Evolutionary conservation across 2,888 invertebrate genomes (phyloP).

Genomic region (Pammene aurita): DNA sequence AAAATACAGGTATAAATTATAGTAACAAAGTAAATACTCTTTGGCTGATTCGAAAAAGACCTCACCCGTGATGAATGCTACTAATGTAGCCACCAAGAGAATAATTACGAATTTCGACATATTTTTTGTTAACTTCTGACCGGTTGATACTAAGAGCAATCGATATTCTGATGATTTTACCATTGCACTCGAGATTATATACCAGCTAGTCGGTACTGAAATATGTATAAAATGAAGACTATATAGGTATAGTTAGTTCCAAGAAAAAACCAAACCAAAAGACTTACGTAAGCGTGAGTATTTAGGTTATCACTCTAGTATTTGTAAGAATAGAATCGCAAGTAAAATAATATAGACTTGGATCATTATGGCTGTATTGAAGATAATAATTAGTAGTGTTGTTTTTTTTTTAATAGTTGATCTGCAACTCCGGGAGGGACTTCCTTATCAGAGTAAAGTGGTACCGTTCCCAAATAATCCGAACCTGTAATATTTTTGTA

Average conservation of each 20-base stretch:
- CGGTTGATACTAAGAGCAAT: constrained; percentile 6
- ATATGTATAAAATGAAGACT: neutral
- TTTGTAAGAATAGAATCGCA: too few relatives aligned
- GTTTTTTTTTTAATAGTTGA: too few relatives aligned
- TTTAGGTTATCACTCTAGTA: too few relatives aligned
- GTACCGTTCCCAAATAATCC: too few relatives aligned
- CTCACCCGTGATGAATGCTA: constrained; percentile 25
- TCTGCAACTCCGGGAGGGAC: too few relatives aligned
- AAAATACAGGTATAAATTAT: too few relatives aligned
- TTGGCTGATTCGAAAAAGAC: neutral
- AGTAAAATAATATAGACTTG: too few relatives aligned
- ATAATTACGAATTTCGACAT: constrained; percentile 34
- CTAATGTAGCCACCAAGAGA: constrained; percentile 21
- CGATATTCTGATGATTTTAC: constrained; percentile 13
- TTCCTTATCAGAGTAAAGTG: too few relatives aligned
- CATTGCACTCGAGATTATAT: constrained; percentile 15
- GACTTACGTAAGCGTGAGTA: neutral
- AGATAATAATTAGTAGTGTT: too few relatives aligned
- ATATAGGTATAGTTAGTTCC: neutral
- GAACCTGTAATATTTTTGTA: too few relatives aligned
- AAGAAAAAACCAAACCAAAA: neutral
- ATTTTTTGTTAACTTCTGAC: constrained; percentile 1
- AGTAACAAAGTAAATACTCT: neutral
- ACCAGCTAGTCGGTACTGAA: neutral
- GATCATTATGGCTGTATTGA: too few relatives aligned